Percentiles rank a stretch among this genome's conserved stretches.
Evolutionary conservation across 2,888 invertebrate species (phyloP).

Genomic region (Dynastes maya): DNA sequence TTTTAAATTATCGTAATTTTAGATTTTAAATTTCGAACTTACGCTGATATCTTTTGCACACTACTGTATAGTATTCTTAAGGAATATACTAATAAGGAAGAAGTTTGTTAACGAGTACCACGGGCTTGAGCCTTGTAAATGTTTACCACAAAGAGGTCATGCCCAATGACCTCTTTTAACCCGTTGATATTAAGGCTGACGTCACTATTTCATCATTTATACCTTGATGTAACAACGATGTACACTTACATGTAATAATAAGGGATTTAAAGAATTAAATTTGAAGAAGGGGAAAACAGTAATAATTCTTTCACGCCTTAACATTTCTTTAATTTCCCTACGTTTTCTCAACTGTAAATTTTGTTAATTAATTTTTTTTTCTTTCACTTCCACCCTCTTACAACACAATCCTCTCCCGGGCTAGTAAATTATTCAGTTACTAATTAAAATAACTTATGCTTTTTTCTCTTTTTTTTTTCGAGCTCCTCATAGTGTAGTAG

Average conservation of each 20-base stretch:
- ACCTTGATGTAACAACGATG: constrained; percentile 33
- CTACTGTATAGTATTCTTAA: constrained; percentile 39
- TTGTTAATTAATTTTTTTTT: constrained; percentile 68
- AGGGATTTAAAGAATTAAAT: constrained; percentile 15
- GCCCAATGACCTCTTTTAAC: constrained; percentile 60
- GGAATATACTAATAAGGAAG: constrained; percentile 68
- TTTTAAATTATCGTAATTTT: constrained; percentile 7
- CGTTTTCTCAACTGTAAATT: constrained; percentile 70
- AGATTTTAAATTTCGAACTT: background rate
- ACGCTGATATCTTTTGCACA: background rate
- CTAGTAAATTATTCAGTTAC: constrained; percentile 57
- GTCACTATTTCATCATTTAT: constrained; percentile 45
- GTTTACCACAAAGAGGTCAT: constrained; percentile 59
- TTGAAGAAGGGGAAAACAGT: constrained; percentile 29
- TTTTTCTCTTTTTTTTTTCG: constrained; percentile 48
- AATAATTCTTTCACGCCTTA: constrained; percentile 63
- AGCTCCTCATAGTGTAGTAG: background rate
- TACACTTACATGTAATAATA: constrained; percentile 7
- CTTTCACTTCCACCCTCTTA: constrained; percentile 49
- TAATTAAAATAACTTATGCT: constrained; percentile 70
- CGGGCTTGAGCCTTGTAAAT: constrained; percentile 49
- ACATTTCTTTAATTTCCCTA: constrained; percentile 66
- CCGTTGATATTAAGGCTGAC: constrained; percentile 53
- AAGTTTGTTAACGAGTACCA: constrained; percentile 65
- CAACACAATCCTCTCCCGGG: constrained; percentile 8